Evolutionary conservation across 92 coral and sea anemone genomes (phyloP), one percentile per base, ranked within the genome.

Genomic region (Paramuricea clavata): DNA sequence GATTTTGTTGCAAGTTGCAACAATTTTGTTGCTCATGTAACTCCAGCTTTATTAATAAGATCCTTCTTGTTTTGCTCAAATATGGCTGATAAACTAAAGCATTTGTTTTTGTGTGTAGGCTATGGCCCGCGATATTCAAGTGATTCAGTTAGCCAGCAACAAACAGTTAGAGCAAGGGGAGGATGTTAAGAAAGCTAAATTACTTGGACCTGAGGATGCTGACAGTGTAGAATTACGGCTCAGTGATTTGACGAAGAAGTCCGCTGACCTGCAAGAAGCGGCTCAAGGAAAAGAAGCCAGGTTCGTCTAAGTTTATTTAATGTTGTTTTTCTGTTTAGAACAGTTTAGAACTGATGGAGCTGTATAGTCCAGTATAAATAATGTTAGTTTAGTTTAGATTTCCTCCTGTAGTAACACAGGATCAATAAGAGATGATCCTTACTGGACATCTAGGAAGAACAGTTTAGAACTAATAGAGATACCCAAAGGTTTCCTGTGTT

Each of bases 161-260:
- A 79, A 47, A 39, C 43, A n/a, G 69, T 26, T 79, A 6, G 84
- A 79, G 7, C 52, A 59, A 79, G 84, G 71, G 0, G 72, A 79
- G 31, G 84, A 79, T 2, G 39, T 79, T 2, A 79, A 57, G 71
- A 79, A 79, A 32, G 72, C 84, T 2, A 79, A 59, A 44, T 19
- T 79, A 17, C 47, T 79, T 11, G 84, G 84, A 31, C 84, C 84
- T 0, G 84, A 79, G 25, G 84, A 79, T 22, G 72, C 72, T 41
- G 84, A 79, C 73, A 59, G 73, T 5, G 8, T 79, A 43, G 84
- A 79, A 42, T 49, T 79, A 10, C 72, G 73, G 26, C 39, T 79
- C 34, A 79, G 56, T 60, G 84, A 79, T 65, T 79, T 79, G 65
- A 79, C 84, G 17, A 79, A 61, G 56, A 79, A 79, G 59, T 79